Evolutionary conservation across 2,113 vertebrate species (phyloP).

Genomic region (Oophaga pumilio): DNA sequence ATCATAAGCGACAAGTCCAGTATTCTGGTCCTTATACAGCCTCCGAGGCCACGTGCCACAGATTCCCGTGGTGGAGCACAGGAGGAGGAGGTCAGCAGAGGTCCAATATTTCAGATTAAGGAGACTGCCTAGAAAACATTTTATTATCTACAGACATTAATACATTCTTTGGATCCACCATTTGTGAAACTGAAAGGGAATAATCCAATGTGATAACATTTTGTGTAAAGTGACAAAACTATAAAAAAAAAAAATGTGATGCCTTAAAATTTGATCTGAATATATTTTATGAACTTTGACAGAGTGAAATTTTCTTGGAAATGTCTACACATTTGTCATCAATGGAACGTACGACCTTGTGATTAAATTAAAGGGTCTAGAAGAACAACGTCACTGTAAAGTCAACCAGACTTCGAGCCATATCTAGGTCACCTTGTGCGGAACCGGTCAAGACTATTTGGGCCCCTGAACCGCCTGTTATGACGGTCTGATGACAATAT

Average conservation of each 20-base stretch:
- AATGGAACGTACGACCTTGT: background rate
- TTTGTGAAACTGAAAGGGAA: background rate
- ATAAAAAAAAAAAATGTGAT: background rate
- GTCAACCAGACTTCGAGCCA: background rate
- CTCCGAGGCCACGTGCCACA: background rate
- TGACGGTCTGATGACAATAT: no score
- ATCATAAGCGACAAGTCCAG: no score
- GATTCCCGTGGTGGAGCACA: background rate
- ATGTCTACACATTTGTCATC: background rate
- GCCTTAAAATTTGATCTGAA: background rate
- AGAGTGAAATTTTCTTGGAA: background rate
- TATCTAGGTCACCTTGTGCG: no score
- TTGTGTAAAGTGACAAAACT: no score
- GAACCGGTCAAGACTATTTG: no score
- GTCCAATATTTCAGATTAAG: background rate
- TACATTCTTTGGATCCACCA: constrained; percentile 16
- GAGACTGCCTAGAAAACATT: constrained; percentile 5
- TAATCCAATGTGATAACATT: background rate
- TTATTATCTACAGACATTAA: background rate
- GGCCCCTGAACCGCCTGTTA: no score
- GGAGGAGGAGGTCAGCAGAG: background rate
- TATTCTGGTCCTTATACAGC: background rate
- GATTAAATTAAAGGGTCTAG: background rate
- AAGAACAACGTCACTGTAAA: background rate
- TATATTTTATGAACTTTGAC: background rate